Conservation (phyloP, 2,113 vertebrate genomes). For the Chaenocephalus aceratus region DNA sequence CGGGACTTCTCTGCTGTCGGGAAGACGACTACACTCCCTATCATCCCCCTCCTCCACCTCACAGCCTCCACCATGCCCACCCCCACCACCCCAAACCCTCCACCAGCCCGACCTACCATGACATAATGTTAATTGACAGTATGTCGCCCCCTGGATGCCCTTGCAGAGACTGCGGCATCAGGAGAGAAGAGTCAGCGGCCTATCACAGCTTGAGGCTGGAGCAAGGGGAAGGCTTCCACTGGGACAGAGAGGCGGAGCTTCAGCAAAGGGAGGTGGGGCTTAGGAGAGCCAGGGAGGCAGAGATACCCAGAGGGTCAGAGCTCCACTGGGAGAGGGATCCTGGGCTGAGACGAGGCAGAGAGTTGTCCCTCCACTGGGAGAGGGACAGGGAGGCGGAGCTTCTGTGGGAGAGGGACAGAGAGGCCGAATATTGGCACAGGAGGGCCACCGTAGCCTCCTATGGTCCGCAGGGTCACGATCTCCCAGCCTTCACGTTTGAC, state of each 20-base stretch:
- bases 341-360: conserved; percentile 74
- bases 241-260: conserved; percentile 81
- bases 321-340: conserved; percentile 80
- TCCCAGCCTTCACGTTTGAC: conserved; percentile 83
- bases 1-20: conserved; percentile 74
- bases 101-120: conserved; percentile 82
- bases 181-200: conserved; percentile 79
- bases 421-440: conserved; percentile 84
- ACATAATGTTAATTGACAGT: conserved; percentile 86
- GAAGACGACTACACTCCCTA: conserved; percentile 77
- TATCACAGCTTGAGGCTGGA: conserved; percentile 86
- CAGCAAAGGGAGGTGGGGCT: conserved; percentile 79
- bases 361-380: conserved; percentile 85
- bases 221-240: conserved; percentile 78
- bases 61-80: conserved; percentile 72
- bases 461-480: conserved; percentile 79
- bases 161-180: conserved; percentile 85
- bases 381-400: conserved; percentile 83
- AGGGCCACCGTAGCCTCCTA: conserved; percentile 82
- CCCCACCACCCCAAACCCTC: conserved; percentile 73
- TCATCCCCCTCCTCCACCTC: conserved; percentile 67
- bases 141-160: conserved; percentile 81
- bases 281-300: conserved; percentile 71
- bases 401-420: conserved; percentile 84
- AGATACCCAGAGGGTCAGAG: conserved; percentile 70